Evolutionary conservation across 2,888 invertebrate species (phyloP), one percentile per base, ranked within the genome.

Genomic region (Pseudococcus viburni): DNA sequence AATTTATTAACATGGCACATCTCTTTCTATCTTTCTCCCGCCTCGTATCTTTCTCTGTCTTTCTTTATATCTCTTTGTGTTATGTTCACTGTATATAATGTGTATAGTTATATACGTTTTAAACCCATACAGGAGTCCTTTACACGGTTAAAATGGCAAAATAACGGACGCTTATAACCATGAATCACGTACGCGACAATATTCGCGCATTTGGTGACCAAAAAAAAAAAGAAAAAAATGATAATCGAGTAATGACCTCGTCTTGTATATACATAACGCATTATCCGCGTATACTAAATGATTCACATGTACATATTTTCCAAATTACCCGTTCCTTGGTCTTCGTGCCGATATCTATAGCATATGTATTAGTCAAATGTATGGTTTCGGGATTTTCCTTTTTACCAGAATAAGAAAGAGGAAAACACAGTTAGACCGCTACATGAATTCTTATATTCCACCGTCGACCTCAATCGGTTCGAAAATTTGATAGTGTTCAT

Each of bases 151-250:
- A 46, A 83, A 83, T 46, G 80, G 80, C 46, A 83, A 83, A 73
- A 73, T 73, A 73, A 73, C 73, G 73, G 73, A 73, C 73, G 73
- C 73, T 73, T 73, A 73, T 46, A 83, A 46, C 80, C 39, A 46
- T 83, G 80, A 83, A 83, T 83, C 80, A 83, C 46, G 80, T 83
- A 46, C 46, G 80, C 80, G 80, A 83, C 80, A 83, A 83, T 83
- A 83, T 83, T 83, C 42, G 80, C 80, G 80, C 73, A 73, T 46
- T 83, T 46, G 80, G 46, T 46, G 80, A 46, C 80, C 9, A 46
- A 46, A 46, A 42, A 46, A 83, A 80, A 59, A 46, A 46, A 42
- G 19, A 83, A 80, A 59, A 64, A 22, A 64, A 83, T 26, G 8
- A 83, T 83, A 83, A 83, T 46, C 80, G 80, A 46, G 46, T 83